A percentile compares a stretch with the other conserved stretches of the same genome.
Conservation (phyloP, 2,797 vertebrate genomes). For the Podarcis siculus region DNA sequence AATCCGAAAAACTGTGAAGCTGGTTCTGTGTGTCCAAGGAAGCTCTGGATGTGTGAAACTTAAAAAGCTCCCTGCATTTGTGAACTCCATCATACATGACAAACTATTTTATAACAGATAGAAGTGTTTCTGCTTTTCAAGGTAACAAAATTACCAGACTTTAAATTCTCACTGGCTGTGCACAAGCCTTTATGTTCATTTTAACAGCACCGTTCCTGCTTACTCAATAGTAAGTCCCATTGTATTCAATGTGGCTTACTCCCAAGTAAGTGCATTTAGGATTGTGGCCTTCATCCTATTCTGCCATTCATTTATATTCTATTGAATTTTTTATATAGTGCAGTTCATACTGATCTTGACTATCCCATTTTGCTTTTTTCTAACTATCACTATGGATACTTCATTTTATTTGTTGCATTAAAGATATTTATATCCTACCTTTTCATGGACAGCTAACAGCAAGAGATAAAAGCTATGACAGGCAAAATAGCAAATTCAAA, state of each 20-base stretch:
- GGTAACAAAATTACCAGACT: neutral
- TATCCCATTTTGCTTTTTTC: neutral
- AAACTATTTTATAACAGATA: neutral
- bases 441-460: neutral
- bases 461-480: neutral
- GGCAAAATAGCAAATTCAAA: neutral
- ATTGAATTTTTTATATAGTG: neutral
- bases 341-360: neutral
- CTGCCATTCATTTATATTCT: conserved; percentile 38
- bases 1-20: neutral
- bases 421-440: neutral
- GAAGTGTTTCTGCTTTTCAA: neutral
- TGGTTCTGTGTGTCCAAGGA: neutral
- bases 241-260: neutral
- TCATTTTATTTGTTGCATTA: neutral
- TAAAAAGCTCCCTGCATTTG: neutral
- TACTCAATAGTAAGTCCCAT: neutral
- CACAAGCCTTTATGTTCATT: neutral
- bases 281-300: neutral
- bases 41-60: neutral
- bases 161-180: neutral
- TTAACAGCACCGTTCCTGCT: neutral
- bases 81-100: neutral
- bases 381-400: neutral
- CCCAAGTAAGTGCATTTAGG: neutral